Base-by-base conservation (phyloP, 2,113 vertebrate genomes). In the Lampris megalopsis region DNA sequence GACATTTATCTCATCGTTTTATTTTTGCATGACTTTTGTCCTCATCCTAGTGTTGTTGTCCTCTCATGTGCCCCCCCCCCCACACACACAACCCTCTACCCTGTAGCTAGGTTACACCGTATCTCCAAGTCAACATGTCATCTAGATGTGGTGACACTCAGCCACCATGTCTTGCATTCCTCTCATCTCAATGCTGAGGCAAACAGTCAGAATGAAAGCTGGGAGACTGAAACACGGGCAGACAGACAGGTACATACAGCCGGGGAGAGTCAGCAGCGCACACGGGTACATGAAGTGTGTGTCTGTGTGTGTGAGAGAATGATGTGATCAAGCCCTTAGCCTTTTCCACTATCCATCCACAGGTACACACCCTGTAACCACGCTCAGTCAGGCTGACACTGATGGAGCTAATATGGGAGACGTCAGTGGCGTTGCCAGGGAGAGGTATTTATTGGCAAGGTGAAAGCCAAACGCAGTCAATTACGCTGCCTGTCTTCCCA, bases 401-500 rank as follows among this genome's bases (percentile, higher is more conserved):
- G 84, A 94, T 85, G 73, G 90, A 87, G 82, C 85, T 82, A 88
- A 86, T 75, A 85, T 41, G 77, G 78, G 73, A 65, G 62, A 83
- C 75, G 73, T 86, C 81, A 77, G 77, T 64, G 42, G 69, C 82
- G 62, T 73, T 85, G 84, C 80, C 81, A 86, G 88, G 74, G 70
- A 73, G 68, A 67, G 71, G 85, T 87, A 91, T 92, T 90, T 86
- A 77, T 81, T 90, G 90, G 85, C 65, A 75, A 80, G 90, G 88
- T 87, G 86, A 91, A 92, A 93, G 91, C 86, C 87, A 94, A 94
- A 92, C 73, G 72, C 68, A 86, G 90, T 93, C 92, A 93, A 93
- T 93, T 94, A 93, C 79, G 71, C 75, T 74, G 61, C 83, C 88
- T 91, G 89, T 91, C 92, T 89, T 83, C 61, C 83, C 90, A 78